Percentiles rank a stretch among this genome's conserved stretches.
These are phyloP conservation scores for Distichodus sexfasciatus DNA, from an alignment of 2,797 vertebrate species.

Conservation along the genomic window DNA sequence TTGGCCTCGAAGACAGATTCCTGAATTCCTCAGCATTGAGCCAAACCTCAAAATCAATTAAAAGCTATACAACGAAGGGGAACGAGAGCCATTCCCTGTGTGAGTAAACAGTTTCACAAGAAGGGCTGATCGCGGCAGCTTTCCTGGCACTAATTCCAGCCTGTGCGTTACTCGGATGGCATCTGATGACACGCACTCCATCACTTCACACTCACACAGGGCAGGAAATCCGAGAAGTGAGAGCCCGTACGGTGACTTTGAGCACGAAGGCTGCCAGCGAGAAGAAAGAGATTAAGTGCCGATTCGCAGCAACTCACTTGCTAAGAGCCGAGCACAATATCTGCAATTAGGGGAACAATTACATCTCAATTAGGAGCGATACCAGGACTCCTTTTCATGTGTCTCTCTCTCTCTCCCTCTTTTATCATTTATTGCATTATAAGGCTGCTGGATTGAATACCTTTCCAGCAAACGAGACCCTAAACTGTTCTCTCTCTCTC, in stretches of 20 bases:
- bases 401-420: not conserved
- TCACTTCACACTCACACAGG: constrained; percentile 3
- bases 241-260: not conserved
- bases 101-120: constrained; percentile 5
- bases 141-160: constrained; percentile 15
- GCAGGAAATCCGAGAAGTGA: not conserved
- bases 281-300: not conserved
- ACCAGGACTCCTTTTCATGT: no score
- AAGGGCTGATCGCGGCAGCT: not conserved
- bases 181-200: constrained; percentile 29
- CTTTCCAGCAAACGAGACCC: not conserved
- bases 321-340: not conserved
- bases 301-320: constrained; percentile 13
- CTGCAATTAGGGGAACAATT: constrained; percentile 32
- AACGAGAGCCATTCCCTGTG: constrained; percentile 46
- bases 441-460: constrained; percentile 7
- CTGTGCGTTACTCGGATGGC: constrained; percentile 10
- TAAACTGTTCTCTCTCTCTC: no score
- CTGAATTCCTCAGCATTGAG: constrained; percentile 31
- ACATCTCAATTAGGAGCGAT: constrained; percentile 25
- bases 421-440: constrained; percentile 1
- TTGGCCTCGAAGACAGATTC: not conserved
- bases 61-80: constrained; percentile 56
- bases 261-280: not conserved
- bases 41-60: constrained; percentile 56